phyloP scores from a whole-genome alignment of 2,797 vertebrate species.

The Megalops cyprinoides region DNA sequence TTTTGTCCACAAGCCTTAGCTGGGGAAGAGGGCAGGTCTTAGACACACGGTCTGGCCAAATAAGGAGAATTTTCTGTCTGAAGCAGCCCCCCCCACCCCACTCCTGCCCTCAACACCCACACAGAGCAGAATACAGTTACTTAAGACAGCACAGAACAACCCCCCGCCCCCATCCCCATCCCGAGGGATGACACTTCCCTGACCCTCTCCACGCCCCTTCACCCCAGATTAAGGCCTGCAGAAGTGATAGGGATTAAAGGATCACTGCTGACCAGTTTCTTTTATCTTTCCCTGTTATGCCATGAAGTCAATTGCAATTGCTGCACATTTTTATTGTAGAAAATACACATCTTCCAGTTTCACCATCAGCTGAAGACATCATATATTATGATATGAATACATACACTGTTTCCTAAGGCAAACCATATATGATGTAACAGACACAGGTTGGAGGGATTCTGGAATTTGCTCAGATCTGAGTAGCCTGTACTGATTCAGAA shows the following conservation, averaged over 20 bases:
- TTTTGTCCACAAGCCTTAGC: conserved; percentile 41
- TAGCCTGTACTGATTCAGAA: not conserved
- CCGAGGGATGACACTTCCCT: not conserved
- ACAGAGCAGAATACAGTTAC: not conserved
- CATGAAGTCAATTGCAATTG: not conserved
- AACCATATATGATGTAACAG: not conserved
- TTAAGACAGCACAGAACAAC: not conserved
- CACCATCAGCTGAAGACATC: not conserved
- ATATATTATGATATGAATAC: too few species aligned
- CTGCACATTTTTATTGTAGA: not conserved
- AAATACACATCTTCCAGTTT: not conserved
- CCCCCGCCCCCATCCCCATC: too few species aligned
- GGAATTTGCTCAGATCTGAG: conserved; percentile 7
- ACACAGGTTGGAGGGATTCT: not conserved
- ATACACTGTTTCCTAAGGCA: not conserved
- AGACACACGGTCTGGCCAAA: conserved; percentile 34
- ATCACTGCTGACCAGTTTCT: not conserved
- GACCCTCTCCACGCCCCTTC: conserved; percentile 4
- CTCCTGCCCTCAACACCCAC: not conserved
- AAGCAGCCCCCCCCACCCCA: not conserved
- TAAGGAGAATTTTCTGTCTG: conserved; percentile 35
- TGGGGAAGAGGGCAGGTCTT: conserved; percentile 28
- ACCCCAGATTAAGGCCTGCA: not conserved
- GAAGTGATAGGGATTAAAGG: not conserved
- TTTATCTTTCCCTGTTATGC: not conserved